Evolutionary conservation across 2,113 vertebrate species (phyloP).

Genomic region (Perccottus glenii): DNA sequence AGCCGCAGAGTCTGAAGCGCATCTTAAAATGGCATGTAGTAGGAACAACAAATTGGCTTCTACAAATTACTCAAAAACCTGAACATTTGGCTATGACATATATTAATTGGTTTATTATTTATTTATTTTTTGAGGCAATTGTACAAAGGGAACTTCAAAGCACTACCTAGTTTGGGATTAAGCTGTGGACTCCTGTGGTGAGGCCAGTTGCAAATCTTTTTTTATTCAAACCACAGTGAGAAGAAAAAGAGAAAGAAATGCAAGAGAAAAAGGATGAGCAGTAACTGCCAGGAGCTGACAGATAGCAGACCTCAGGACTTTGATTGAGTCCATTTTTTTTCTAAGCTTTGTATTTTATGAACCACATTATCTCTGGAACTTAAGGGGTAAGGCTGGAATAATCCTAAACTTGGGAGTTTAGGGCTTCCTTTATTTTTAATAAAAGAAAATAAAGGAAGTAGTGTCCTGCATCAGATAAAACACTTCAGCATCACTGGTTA

Average conservation of each 20-base stretch:
- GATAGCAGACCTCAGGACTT: not conserved
- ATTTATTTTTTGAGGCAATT: not conserved
- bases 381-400: not conserved
- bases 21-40: not conserved
- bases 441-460: too few relatives aligned
- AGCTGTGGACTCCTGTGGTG: not conserved
- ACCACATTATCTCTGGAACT: not conserved
- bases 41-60: not conserved
- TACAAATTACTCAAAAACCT: not conserved
- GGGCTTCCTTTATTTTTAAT: not conserved
- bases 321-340: not conserved
- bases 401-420: not conserved
- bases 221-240: not conserved
- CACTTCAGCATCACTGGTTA: too few relatives aligned
- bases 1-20: not conserved
- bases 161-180: not conserved
- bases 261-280: not conserved
- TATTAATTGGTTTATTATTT: not conserved
- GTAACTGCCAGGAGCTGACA: not conserved
- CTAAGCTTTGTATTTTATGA: not conserved
- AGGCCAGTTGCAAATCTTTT: not conserved
- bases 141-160: slow-evolving; percentile 4
- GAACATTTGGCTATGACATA: not conserved
- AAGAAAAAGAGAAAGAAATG: not conserved
- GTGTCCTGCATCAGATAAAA: too few relatives aligned